Percentiles rank a stretch among this genome's conserved stretches.
Evolutionary conservation across 2,113 vertebrate genomes (phyloP).

Genomic region (Ammodytes marinus): DNA sequence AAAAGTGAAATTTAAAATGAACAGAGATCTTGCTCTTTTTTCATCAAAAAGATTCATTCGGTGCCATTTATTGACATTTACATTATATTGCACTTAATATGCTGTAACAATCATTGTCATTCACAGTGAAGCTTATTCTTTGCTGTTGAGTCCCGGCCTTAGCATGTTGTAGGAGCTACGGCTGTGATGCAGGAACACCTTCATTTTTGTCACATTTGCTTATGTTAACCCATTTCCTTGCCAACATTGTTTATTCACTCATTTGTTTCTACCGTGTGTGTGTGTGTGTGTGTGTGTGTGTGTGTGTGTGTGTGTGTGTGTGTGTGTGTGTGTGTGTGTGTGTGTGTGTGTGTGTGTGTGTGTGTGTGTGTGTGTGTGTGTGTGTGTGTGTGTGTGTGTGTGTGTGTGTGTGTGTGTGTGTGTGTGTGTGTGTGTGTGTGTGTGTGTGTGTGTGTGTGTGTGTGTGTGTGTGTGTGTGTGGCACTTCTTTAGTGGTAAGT

Average conservation of each 20-base stretch:
- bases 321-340: slow-evolving; percentile 53
- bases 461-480: slow-evolving; percentile 34
- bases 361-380: slow-evolving; percentile 53
- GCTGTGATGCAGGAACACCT: slow-evolving; percentile 32
- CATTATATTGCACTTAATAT: slow-evolving; percentile 58
- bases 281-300: slow-evolving; percentile 35
- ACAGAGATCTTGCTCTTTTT: slow-evolving; percentile 45
- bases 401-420: slow-evolving; percentile 51
- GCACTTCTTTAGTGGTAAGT: slow-evolving; percentile 71
- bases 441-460: slow-evolving; percentile 17
- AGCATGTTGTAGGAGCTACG: slow-evolving; percentile 18
- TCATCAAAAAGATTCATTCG: slow-evolving; percentile 50
- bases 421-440: slow-evolving; percentile 53
- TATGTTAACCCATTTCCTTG: slow-evolving; percentile 44
- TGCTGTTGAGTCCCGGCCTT: slow-evolving; percentile 29
- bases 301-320: slow-evolving; percentile 53
- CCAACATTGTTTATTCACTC: slow-evolving; percentile 56
- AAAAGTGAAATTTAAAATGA: slow-evolving; percentile 66
- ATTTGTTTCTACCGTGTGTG: slow-evolving; percentile 42
- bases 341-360: slow-evolving; percentile 51
- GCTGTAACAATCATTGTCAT: slow-evolving; percentile 64
- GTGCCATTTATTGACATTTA: slow-evolving; percentile 72
- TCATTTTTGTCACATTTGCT: slow-evolving; percentile 35
- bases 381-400: slow-evolving; percentile 53
- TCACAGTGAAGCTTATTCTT: slow-evolving; percentile 27